Conservation (phyloP, 1,140 invertebrate species). For the Euwallacea fornicatus region DNA sequence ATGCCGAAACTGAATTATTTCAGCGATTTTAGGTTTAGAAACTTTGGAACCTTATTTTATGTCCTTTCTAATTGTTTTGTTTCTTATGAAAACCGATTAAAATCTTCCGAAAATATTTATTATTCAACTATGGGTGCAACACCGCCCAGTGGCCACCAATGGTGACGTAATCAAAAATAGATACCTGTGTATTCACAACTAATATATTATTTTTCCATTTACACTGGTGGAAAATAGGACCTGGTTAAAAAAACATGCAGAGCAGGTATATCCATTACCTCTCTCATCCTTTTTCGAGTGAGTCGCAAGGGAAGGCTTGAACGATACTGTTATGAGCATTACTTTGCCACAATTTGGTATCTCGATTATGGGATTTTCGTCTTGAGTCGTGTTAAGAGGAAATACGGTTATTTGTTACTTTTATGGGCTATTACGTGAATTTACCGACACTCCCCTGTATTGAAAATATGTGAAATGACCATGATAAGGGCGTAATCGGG, state of each 20-base stretch:
- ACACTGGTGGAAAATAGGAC: too few relatives aligned
- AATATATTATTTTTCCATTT: not conserved
- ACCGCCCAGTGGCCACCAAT: not conserved
- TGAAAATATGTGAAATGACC: constrained; percentile 1
- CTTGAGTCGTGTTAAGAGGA: constrained; percentile 3
- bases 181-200: not conserved
- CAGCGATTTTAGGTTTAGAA: not conserved
- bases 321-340: not conserved
- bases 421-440: constrained; percentile 7
- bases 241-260: too few relatives aligned
- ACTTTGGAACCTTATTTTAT: not conserved
- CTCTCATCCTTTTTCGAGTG: not conserved
- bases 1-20: constrained; percentile 1
- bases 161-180: not conserved
- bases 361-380: constrained; percentile 1
- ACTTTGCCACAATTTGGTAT: constrained; percentile 2
- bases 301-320: not conserved
- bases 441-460: not conserved
- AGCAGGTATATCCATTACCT: too few relatives aligned
- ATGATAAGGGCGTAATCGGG: not conserved
- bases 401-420: constrained; percentile 9
- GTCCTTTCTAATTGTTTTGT: not conserved
- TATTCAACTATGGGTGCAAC: not conserved
- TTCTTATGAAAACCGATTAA: not conserved
- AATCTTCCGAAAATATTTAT: not conserved